Evolutionary conservation across 2,797 vertebrate species (phyloP).

Genomic region (Pangasius djambal): DNA sequence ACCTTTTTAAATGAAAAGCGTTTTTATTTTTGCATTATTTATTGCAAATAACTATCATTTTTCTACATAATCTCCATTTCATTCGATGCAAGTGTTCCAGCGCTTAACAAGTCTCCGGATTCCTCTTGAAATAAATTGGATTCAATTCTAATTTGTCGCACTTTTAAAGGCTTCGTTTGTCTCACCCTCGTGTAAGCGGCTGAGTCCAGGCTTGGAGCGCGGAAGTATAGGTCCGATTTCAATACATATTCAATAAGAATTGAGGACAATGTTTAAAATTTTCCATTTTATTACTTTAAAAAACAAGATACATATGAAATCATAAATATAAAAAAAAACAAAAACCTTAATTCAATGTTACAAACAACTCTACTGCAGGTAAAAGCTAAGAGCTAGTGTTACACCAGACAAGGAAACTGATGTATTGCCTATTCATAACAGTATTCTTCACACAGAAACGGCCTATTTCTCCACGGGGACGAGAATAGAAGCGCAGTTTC

Average conservation of each 20-base stretch:
- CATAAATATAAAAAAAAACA: constrained; percentile 78
- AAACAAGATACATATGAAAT: constrained; percentile 82
- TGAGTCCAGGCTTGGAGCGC: not conserved
- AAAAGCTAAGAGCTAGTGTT: constrained; percentile 72
- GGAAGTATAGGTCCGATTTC: not conserved
- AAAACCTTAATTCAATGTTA: constrained; percentile 73
- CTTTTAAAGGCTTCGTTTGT: not conserved
- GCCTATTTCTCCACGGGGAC: constrained; percentile 45
- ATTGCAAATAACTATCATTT: not conserved
- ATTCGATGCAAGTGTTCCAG: not conserved
- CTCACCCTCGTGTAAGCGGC: not conserved
- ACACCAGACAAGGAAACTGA: constrained; percentile 68
- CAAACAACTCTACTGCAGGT: constrained; percentile 73
- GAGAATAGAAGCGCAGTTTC: constrained; percentile 55
- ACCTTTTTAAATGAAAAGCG: no score
- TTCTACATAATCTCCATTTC: not conserved
- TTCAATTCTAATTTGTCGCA: not conserved
- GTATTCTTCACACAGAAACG: constrained; percentile 54
- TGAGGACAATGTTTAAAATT: constrained; percentile 54
- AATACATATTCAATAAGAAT: not conserved
- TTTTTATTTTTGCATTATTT: not conserved
- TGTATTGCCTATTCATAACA: constrained; percentile 63
- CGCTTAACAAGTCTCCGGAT: not conserved
- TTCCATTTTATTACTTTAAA: constrained; percentile 78
- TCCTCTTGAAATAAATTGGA: not conserved